Percentiles rank a stretch among this genome's conserved stretches.
These are phyloP conservation scores for Galeopterus variegatus DNA, from an alignment of 2,113 vertebrate genomes.

Conservation along the genomic window DNA sequence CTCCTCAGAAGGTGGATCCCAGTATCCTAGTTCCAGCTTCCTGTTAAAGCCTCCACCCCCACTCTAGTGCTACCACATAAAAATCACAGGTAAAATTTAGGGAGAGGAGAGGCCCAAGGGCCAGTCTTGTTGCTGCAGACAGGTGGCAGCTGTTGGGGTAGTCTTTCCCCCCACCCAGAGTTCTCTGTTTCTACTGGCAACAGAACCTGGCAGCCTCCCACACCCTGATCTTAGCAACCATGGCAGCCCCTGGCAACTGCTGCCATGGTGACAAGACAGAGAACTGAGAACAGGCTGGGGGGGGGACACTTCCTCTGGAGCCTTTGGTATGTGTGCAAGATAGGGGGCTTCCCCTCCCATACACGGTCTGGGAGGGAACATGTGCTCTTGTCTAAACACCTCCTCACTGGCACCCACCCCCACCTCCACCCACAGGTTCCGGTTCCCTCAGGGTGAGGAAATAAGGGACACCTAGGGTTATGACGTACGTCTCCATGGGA, in stretches of 20 bases:
- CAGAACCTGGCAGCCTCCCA: constrained; percentile 81
- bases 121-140: constrained; percentile 8
- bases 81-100: constrained; percentile 5
- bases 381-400: constrained; percentile 77
- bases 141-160: constrained; percentile 64
- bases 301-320: constrained; percentile 73
- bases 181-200: constrained; percentile 83
- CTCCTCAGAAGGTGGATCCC: constrained; percentile 30
- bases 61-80: constrained; percentile 26
- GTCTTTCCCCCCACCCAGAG: constrained; percentile 59
- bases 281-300: constrained; percentile 58
- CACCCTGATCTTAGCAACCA: constrained; percentile 84
- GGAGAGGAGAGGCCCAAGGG: constrained; percentile 28
- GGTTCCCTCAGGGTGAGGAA: constrained; percentile 80
- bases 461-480: constrained; percentile 76
- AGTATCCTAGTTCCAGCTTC: constrained; percentile 42
- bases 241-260: constrained; percentile 83
- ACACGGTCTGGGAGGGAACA: constrained; percentile 73
- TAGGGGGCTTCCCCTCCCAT: constrained; percentile 60
- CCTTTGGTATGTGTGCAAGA: constrained; percentile 51
- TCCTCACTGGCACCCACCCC: constrained; percentile 73
- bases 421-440: constrained; percentile 66
- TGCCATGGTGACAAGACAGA: constrained; percentile 83
- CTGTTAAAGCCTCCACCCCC: neutral
- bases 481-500: constrained; percentile 78